Evolutionary conservation across 2,797 vertebrate species (phyloP).

Genomic region (Cossypha niveicapilla): DNA sequence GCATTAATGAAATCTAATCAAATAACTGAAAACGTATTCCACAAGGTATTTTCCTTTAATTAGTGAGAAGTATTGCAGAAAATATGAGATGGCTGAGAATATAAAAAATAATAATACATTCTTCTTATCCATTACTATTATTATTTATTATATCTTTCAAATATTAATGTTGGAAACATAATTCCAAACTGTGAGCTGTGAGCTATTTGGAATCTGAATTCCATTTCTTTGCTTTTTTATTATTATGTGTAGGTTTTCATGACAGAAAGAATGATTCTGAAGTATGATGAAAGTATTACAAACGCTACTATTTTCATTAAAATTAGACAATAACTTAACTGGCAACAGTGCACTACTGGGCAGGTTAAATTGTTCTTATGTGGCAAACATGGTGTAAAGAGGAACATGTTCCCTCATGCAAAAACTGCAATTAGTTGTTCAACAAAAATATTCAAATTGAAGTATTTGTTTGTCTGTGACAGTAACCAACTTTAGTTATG

Average conservation of each 20-base stretch:
- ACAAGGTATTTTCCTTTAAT: conserved; percentile 67
- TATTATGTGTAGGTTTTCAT: not conserved
- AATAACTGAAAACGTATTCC: conserved; percentile 59
- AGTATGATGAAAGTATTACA: not conserved
- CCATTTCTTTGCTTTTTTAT: not conserved
- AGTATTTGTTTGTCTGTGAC: not conserved
- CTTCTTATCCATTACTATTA: not conserved
- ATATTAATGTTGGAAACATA: not conserved
- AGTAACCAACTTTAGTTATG: not conserved
- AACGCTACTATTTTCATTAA: not conserved
- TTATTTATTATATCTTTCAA: not conserved
- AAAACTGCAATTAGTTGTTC: not conserved
- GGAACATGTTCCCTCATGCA: not conserved
- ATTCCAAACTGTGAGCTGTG: not conserved
- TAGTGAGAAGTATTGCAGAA: conserved; percentile 53
- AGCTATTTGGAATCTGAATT: not conserved
- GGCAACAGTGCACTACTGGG: not conserved
- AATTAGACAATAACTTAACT: not conserved
- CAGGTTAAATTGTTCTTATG: not conserved
- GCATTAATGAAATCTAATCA: conserved; percentile 66
- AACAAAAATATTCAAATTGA: not conserved
- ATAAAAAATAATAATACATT: conserved; percentile 26
- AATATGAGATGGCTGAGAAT: conserved; percentile 35
- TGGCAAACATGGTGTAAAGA: not conserved
- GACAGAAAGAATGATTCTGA: not conserved